Base-by-base conservation (phyloP, 2,797 vertebrate species). In the Ispidina picta region DNA sequence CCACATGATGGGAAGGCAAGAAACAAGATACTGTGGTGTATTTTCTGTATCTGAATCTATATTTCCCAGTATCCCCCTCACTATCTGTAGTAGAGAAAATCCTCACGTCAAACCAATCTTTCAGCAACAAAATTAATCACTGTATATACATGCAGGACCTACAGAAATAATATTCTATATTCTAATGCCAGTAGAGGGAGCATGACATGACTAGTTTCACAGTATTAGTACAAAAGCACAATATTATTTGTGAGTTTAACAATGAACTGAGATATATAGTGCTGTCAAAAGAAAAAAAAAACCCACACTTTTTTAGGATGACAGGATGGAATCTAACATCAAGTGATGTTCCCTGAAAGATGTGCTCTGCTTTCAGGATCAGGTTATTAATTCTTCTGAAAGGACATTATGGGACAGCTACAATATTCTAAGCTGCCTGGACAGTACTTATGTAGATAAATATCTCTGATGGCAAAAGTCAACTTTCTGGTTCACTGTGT, bases 371-470 rank as follows among this genome's bases (percentile, higher is more conserved):
- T 56, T 86, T 81, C 73, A 81, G 56, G 64, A 90, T 87, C 71
- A 92, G 46, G n/a, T 25, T 76, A 44, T 78, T 88, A 49, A 68
- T 58, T 90, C 63, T 76, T 69, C 72, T 73, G 74, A 82, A 94
- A 86, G 64, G 64, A 90, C 64, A 33, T 37, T 52, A 84, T 8
- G 82, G 35, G 66, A 75, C 28, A 83, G n/a, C 25, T 73, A 78
- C 59, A 70, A 21, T 31, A 93, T 6, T 44, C 68, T 64, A 87
- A 77, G 15, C 9, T 84, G 64, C 71, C 43, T 72, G 66, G 52
- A 69, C 66, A 10, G 20, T 31, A 74, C n/a, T 58, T 62, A 15
- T 44, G 69, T 77, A 86, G 95, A 79, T 37, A 68, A 64, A 77
- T 48, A 58, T 22, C 37, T 92, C 3, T 44, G 46, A 79, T 56